Evolutionary conservation across 2,797 vertebrate genomes (phyloP).

Genomic region (Ispidina lecontei): DNA sequence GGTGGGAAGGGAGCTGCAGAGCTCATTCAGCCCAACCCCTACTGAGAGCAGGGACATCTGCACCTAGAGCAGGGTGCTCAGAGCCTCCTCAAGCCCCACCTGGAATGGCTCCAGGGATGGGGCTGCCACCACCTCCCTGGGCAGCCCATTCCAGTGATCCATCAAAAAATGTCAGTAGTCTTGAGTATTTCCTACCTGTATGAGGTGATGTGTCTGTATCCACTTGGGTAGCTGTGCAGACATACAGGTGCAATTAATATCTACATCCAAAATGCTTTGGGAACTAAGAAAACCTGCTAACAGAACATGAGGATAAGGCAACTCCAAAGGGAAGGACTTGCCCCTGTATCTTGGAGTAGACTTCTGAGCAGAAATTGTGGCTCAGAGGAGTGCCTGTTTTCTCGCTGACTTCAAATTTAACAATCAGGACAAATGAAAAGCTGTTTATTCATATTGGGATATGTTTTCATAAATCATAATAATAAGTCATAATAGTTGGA

Average conservation of each 20-base stretch:
- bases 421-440: background rate
- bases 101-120: too few relatives aligned
- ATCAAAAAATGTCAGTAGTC: background rate
- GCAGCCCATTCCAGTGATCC: too few relatives aligned
- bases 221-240: background rate
- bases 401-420: background rate
- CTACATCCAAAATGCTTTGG: background rate
- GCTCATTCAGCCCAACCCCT: too few relatives aligned
- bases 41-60: too few relatives aligned
- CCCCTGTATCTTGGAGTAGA: background rate
- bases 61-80: too few relatives aligned
- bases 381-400: background rate
- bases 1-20: too few relatives aligned
- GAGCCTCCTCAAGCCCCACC: too few relatives aligned
- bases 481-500: background rate
- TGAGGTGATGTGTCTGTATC: background rate
- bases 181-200: background rate
- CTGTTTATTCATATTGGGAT: background rate
- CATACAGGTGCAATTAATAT: background rate
- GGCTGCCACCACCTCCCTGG: too few relatives aligned
- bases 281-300: background rate
- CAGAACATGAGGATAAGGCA: background rate
- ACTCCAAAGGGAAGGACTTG: background rate
- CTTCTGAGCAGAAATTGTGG: background rate
- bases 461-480: background rate